These are phyloP conservation scores for Varroa destructor DNA, from an alignment of 1,140 invertebrate genomes.

Conservation along the genomic window DNA sequence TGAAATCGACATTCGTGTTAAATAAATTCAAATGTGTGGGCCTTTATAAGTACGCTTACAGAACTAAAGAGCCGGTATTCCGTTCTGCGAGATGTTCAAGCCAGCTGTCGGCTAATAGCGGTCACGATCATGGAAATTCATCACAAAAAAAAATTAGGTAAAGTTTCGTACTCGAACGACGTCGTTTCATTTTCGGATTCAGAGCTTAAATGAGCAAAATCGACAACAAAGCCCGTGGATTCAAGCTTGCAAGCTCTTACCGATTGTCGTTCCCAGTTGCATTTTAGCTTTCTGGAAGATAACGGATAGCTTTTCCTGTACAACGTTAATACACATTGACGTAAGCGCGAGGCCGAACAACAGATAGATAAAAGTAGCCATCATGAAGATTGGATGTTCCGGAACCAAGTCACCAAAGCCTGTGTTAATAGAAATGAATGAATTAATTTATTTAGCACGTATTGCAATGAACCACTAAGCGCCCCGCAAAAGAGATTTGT, in stretches of 20 bases:
- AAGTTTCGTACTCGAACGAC: too few species aligned
- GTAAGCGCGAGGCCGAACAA: constrained; percentile 84
- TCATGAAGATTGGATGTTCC: constrained; percentile 73
- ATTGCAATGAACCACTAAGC: constrained; percentile 35
- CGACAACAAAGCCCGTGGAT: too few species aligned
- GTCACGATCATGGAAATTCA: too few species aligned
- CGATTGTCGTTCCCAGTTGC: constrained; percentile 71
- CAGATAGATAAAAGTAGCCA: constrained; percentile 78
- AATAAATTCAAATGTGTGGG: too few species aligned
- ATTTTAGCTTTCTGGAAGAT: constrained; percentile 68
- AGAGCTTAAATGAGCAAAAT: too few species aligned
- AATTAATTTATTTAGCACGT: neutral
- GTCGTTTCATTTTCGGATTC: too few species aligned
- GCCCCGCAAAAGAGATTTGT: neutral
- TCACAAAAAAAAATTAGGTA: too few species aligned
- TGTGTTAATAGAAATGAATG: constrained; percentile 8
- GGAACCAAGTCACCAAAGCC: constrained; percentile 79
- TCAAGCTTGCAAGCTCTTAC: constrained; percentile 36
- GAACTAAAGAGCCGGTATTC: too few species aligned
- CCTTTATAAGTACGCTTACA: too few species aligned
- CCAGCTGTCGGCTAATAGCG: too few species aligned
- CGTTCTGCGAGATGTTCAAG: too few species aligned
- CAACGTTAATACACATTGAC: constrained; percentile 92
- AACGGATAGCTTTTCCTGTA: constrained; percentile 66
- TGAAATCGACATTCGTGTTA: neutral